phyloP scores from a whole-genome alignment of 1,140 invertebrate genomes.

The Leptinotarsa lineolata region DNA sequence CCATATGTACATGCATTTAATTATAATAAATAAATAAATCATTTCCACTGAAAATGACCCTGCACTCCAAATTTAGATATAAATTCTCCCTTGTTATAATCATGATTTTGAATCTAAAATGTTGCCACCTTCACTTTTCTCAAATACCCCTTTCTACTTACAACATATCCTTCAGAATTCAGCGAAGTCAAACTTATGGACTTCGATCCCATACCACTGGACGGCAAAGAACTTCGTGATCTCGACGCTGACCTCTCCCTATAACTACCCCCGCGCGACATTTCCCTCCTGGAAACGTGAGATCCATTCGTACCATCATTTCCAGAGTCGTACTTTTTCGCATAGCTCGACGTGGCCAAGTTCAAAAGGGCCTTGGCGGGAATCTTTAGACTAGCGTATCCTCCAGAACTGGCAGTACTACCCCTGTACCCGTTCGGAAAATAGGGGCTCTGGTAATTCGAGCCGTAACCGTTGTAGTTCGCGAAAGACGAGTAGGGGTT shows the following conservation, averaged over 20 bases:
- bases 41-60: too few species aligned
- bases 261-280: slow-evolving; percentile 44
- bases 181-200: slow-evolving; percentile 60
- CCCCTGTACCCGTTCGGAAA: slow-evolving; percentile 49
- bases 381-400: slow-evolving; percentile 52
- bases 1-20: too few species aligned
- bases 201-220: slow-evolving; percentile 48
- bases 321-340: slow-evolving; percentile 44
- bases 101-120: too few species aligned
- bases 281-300: slow-evolving; percentile 39
- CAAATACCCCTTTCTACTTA: slow-evolving; percentile 57
- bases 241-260: slow-evolving; percentile 49
- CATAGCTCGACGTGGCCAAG: slow-evolving; percentile 44
- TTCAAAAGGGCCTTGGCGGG: slow-evolving; percentile 49
- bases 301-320: slow-evolving; percentile 19
- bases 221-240: slow-evolving; percentile 43
- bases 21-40: too few species aligned
- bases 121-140: too few species aligned
- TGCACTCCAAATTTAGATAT: too few species aligned
- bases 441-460: slow-evolving; percentile 53
- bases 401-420: slow-evolving; percentile 29
- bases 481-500: slow-evolving; percentile 49
- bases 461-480: slow-evolving; percentile 41
- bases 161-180: slow-evolving; percentile 71
- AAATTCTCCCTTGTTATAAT: too few species aligned